Conservation (phyloP, 2,888 invertebrate species). For the Ochropacha duplaris region DNA sequence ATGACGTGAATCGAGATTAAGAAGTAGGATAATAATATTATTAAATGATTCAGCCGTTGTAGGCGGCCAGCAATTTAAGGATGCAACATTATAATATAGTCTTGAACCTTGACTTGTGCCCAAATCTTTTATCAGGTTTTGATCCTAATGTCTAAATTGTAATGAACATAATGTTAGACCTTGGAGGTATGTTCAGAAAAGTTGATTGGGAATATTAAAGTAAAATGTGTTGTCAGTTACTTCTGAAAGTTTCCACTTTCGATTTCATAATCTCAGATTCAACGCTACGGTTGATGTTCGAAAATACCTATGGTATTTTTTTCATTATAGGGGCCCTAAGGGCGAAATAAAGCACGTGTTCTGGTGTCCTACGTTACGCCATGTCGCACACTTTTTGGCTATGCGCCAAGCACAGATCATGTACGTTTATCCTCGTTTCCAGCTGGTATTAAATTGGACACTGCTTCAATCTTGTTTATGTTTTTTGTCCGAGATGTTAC, state of each 20-base stretch:
- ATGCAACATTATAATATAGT: slow-evolving; percentile 64
- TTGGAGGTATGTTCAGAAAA: slow-evolving; percentile 44
- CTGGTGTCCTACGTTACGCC: slow-evolving; percentile 45
- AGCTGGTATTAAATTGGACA: slow-evolving; percentile 38
- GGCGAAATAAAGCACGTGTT: slow-evolving; percentile 32
- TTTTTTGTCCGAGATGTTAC: slow-evolving; percentile 15
- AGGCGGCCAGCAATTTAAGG: slow-evolving; percentile 51
- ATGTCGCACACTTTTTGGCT: slow-evolving; percentile 50
- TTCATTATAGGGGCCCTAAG: slow-evolving; percentile 27
- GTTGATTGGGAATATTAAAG: background rate
- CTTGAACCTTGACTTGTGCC: slow-evolving; percentile 66
- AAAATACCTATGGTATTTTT: background rate
- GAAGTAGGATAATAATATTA: slow-evolving; percentile 40
- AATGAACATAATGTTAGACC: slow-evolving; percentile 24
- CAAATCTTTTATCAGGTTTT: slow-evolving; percentile 31
- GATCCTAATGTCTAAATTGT: slow-evolving; percentile 36
- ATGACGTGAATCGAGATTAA: slow-evolving; percentile 40
- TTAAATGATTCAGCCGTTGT: slow-evolving; percentile 65
- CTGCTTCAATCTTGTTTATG: slow-evolving; percentile 24
- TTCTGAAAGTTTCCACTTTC: background rate
- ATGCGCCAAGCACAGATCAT: slow-evolving; percentile 44
- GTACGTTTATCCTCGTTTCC: slow-evolving; percentile 36
- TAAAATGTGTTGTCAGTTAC: background rate
- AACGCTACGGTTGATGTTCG: background rate
- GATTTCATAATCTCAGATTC: too few species aligned